phyloP scores from a whole-genome alignment of 2,113 vertebrate genomes.

The Amphiprion ocellaris region DNA sequence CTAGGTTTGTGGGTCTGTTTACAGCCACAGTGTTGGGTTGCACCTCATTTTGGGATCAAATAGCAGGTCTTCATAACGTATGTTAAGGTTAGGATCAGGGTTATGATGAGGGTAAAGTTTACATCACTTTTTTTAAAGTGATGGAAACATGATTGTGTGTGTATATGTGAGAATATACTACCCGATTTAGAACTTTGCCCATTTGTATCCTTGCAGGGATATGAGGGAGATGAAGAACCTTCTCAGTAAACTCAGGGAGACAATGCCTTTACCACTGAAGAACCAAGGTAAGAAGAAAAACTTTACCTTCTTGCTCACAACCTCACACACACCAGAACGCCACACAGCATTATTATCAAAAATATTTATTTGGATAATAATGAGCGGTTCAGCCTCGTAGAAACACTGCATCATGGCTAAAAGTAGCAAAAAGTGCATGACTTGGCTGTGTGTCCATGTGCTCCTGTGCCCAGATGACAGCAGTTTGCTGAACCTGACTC shows the following conservation, averaged over 20 bases:
- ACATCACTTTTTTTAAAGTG: no score
- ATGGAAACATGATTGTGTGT: no score
- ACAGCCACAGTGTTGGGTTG: no score
- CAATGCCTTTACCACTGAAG: slow-evolving; percentile 99
- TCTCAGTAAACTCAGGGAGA: slow-evolving; percentile 99
- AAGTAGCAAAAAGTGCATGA: slow-evolving; percentile 20
- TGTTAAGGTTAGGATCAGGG: no score
- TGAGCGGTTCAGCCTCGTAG: neutral
- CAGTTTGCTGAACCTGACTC: slow-evolving; percentile 97
- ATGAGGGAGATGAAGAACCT: slow-evolving; percentile 99
- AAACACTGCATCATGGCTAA: neutral
- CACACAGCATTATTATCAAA: neutral
- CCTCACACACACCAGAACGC: neutral
- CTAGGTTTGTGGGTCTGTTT: no score
- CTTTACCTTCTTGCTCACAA: neutral
- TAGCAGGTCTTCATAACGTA: no score
- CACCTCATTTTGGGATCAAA: no score
- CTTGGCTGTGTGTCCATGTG: slow-evolving; percentile 57
- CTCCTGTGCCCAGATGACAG: slow-evolving; percentile 90
- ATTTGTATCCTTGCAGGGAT: slow-evolving; percentile 85
- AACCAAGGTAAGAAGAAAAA: slow-evolving; percentile 91
- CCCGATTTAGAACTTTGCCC: neutral
- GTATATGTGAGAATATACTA: neutral
- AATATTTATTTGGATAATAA: neutral
- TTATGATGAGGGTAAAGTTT: no score